Conservation (phyloP, 2,797 vertebrate species). For the Rhyacichthys aspro region DNA sequence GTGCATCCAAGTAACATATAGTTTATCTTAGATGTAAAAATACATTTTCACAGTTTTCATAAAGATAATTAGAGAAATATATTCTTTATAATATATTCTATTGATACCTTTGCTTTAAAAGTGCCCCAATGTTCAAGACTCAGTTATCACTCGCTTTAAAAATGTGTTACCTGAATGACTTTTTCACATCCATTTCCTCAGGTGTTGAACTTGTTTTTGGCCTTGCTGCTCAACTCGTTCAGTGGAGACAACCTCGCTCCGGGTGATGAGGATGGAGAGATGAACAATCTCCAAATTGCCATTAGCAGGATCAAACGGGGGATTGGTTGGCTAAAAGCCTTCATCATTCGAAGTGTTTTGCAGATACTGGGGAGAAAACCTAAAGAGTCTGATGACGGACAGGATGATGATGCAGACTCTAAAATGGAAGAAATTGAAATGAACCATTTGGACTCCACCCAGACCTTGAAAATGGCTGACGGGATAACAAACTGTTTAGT, state of each 20-base stretch:
- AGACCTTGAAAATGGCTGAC: conserved; percentile 69
- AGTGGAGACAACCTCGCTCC: conserved; percentile 92
- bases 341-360: conserved; percentile 61
- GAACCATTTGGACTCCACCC: conserved; percentile 81
- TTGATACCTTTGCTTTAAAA: too few species aligned
- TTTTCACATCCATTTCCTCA: conserved; percentile 54
- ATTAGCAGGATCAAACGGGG: conserved; percentile 88
- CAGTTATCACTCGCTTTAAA: background rate
- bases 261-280: conserved; percentile 89
- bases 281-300: conserved; percentile 98
- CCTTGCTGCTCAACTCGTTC: conserved; percentile 96
- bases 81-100: too few species aligned
- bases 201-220: conserved; percentile 97
- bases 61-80: too few species aligned
- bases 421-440: conserved; percentile 83
- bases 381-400: conserved; percentile 55
- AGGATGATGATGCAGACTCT: conserved; percentile 45
- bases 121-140: background rate
- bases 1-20: background rate
- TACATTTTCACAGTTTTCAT: too few species aligned
- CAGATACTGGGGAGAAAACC: conserved; percentile 61
- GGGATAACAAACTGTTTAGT: conserved; percentile 73
- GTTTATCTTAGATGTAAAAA: too few species aligned
- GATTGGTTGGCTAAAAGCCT: conserved; percentile 81
- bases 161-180: background rate